Evolutionary conservation across 2,888 invertebrate species (phyloP), one percentile per base, ranked within the genome.

Genomic region (Xanthia icteritia): DNA sequence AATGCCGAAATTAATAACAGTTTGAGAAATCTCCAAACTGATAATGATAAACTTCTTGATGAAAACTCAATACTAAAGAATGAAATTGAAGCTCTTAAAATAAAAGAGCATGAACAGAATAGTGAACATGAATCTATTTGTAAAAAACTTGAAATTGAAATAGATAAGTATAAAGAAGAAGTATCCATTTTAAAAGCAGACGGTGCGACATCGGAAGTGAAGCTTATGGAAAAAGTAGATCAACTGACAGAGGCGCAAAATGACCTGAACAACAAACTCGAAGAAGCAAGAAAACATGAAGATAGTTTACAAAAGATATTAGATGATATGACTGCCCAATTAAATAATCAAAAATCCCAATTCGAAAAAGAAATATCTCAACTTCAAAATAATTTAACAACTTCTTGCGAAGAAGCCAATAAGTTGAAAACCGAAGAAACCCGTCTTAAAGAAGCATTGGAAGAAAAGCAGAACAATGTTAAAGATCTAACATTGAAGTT

Each of bases 171-270:
- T 74, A 96, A 95, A 86, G 94, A 95, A 86, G 95, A 96, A 87
- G 93, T 97, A 79, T 91, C 93, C 8, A 86, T 95, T 69, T 90
- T 97, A 23, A 96, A 96, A 92, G 95, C 94, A 61, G 95, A 96
- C 65, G 95, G 96, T 36, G 95, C 94, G 58, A 93, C 96, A 65
- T 96, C 96, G 6, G 95, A 95, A 92, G 93, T 94, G 1, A 96
- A 96, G 86, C 89, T 97, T 74, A 96, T 97, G 92, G 95, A 96
- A 90, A 95, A 97, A 83, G 95, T 97, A 66, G 96, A 97, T 76
- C 95, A 96, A 89, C 87, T 97, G 63, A 94, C 95, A 72, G 95
- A 94, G 88, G 96, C 96, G 23, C 95, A 96, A 86, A 96, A 96
- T 83, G 96, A 97, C 82, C 92, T 97, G 58, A 95, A 95, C 87